phyloP scores from a whole-genome alignment of 2,797 vertebrate species.

The Lepus townsendii region DNA sequence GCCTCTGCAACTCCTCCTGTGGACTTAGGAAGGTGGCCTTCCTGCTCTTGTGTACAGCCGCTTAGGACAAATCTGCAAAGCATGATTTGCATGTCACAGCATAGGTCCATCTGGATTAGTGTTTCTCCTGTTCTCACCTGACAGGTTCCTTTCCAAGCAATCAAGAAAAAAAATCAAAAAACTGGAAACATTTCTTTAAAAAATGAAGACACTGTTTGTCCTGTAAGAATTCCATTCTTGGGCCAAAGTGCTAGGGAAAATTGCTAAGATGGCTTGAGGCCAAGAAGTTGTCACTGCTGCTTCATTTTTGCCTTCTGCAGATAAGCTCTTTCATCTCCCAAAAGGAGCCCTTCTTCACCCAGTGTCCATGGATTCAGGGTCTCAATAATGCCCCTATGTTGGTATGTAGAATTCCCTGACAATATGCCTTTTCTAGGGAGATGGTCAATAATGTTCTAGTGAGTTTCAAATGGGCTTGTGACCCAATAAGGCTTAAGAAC shows the following conservation, averaged over 20 bases:
- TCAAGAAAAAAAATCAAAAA: conserved; percentile 44
- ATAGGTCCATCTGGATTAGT: conserved; percentile 55
- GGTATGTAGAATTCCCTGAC: conserved; percentile 5
- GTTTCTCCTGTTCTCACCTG: conserved; percentile 51
- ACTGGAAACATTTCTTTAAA: conserved; percentile 42
- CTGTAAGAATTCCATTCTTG: background rate
- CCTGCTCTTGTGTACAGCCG: conserved; percentile 9
- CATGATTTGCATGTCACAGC: conserved; percentile 74
- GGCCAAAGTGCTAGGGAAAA: conserved; percentile 52
- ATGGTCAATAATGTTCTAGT: conserved; percentile 56
- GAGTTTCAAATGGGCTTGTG: conserved; percentile 63
- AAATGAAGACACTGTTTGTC: conserved; percentile 43
- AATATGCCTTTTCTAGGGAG: conserved; percentile 58
- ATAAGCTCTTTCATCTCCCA: conserved; percentile 23
- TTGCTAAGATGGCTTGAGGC: conserved; percentile 36
- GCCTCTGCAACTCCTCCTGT: background rate
- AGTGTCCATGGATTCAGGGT: conserved; percentile 57
- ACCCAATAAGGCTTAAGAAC: conserved; percentile 64
- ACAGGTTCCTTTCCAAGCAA: conserved; percentile 65
- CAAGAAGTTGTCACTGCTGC: conserved; percentile 39
- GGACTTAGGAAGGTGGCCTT: conserved; percentile 40
- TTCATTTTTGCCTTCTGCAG: conserved; percentile 62
- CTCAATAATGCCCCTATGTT: conserved; percentile 42
- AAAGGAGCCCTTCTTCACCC: conserved; percentile 53
- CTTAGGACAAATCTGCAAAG: conserved; percentile 69